These are phyloP conservation scores for Platyura marginata DNA, from an alignment of 1,140 invertebrate genomes.

Conservation along the genomic window DNA sequence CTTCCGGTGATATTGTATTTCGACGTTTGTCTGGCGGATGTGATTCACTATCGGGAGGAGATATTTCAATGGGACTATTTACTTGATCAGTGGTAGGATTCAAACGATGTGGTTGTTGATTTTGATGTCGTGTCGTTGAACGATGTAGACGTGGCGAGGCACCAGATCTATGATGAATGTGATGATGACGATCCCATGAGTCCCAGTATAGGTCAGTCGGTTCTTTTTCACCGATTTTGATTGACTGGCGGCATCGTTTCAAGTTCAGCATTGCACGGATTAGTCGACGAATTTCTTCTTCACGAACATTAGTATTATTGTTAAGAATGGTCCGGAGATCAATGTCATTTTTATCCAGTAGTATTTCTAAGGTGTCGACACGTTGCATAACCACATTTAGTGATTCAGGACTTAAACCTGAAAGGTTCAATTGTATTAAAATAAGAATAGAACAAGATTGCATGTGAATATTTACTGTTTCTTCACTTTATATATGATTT, in stretches of 20 bases:
- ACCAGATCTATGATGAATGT: constrained; percentile 13
- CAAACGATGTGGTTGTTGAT: not conserved
- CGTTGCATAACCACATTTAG: constrained; percentile 31
- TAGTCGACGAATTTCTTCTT: constrained; percentile 63
- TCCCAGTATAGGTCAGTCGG: constrained; percentile 68
- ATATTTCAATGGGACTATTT: not conserved
- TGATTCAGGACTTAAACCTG: constrained; percentile 22
- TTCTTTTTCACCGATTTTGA: constrained; percentile 18
- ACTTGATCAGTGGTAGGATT: not conserved
- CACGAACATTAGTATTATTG: constrained; percentile 37
- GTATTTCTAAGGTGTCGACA: constrained; percentile 50
- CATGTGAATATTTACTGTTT: not conserved
- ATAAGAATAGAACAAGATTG: not conserved
- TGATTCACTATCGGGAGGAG: not conserved
- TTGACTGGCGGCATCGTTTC: constrained; percentile 24
- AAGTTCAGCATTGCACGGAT: constrained; percentile 69
- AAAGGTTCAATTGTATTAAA: not conserved
- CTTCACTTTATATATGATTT: not conserved
- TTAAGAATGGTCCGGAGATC: constrained; percentile 56
- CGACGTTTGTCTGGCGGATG: not conserved
- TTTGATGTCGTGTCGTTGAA: not conserved
- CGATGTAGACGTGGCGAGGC: constrained; percentile 16
- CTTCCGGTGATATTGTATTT: constrained; percentile 5
- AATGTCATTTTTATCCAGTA: constrained; percentile 67
- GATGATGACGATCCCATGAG: constrained; percentile 60